Conservation (phyloP, 2,888 invertebrate species). For the Blomia tropicalis region DNA sequence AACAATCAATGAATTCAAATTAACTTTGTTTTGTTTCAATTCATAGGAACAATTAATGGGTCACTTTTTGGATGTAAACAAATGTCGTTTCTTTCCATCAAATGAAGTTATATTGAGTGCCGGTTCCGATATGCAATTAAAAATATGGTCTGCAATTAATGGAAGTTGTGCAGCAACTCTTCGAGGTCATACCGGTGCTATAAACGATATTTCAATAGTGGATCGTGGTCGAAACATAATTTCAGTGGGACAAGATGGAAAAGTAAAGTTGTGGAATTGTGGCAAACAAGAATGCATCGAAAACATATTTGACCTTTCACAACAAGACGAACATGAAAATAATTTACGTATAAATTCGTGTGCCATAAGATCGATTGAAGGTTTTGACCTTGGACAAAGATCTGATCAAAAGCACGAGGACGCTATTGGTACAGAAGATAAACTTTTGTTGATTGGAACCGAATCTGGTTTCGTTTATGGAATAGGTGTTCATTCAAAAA, state of each 20-base stretch:
- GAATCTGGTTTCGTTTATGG: slow-evolving; percentile 46
- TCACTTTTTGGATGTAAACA: slow-evolving; percentile 52
- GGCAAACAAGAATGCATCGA: slow-evolving; percentile 46
- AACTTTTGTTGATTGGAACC: slow-evolving; percentile 46
- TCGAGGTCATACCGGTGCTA: slow-evolving; percentile 48
- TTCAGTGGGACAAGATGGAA: slow-evolving; percentile 54
- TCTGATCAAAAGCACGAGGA: slow-evolving; percentile 35
- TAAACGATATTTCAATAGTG: slow-evolving; percentile 47
- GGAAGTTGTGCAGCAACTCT: slow-evolving; percentile 51
- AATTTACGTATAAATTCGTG: slow-evolving; percentile 47
- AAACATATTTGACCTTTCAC: not conserved
- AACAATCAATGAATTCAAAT: not conserved
- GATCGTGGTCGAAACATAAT: slow-evolving; percentile 53
- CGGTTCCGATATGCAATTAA: slow-evolving; percentile 51
- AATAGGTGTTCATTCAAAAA: slow-evolving; percentile 43
- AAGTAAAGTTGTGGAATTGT: slow-evolving; percentile 52
- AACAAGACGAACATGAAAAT: slow-evolving; percentile 39
- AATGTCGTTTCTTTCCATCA: slow-evolving; percentile 53
- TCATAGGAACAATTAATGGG: slow-evolving; percentile 40
- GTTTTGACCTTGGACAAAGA: slow-evolving; percentile 11
- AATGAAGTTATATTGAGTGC: slow-evolving; percentile 50
- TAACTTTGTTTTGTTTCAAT: not conserved
- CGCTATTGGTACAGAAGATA: slow-evolving; percentile 47
- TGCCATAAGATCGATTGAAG: slow-evolving; percentile 37
- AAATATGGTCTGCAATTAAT: slow-evolving; percentile 53